phyloP scores from a whole-genome alignment of 2,113 vertebrate genomes.

The Halcyon malimbica region DNA sequence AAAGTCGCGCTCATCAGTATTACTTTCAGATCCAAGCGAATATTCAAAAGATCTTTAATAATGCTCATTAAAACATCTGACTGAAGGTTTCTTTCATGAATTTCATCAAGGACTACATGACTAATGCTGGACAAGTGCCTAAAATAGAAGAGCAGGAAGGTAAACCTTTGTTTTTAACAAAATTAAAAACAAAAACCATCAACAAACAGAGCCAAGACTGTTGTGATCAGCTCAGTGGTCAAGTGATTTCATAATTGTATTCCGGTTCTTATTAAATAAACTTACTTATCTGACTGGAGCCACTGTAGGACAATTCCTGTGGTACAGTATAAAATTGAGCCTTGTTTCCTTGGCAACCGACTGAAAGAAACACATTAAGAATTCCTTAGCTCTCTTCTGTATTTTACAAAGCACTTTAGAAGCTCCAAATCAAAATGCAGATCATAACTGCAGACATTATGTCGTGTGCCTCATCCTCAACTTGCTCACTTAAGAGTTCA shows the following conservation, averaged over 20 bases:
- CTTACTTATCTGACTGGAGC: slow-evolving; percentile 97
- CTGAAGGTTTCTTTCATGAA: slow-evolving; percentile 96
- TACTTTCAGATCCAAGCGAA: slow-evolving; percentile 87
- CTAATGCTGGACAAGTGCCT: slow-evolving; percentile 89
- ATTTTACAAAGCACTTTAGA: not conserved
- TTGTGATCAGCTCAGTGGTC: not conserved
- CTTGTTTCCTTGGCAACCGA: slow-evolving; percentile 95
- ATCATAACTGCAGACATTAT: not conserved
- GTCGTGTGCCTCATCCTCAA: not conserved
- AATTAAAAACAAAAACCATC: not conserved
- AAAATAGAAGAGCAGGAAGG: not conserved
- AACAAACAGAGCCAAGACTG: not conserved
- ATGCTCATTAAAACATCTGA: slow-evolving; percentile 94
- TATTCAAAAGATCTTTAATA: slow-evolving; percentile 86
- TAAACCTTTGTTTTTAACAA: not conserved
- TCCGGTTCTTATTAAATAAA: slow-evolving; percentile 21
- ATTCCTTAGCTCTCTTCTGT: slow-evolving; percentile 21
- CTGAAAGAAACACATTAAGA: slow-evolving; percentile 72
- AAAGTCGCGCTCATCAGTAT: slow-evolving; percentile 97
- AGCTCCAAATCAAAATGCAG: not conserved
- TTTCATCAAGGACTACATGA: slow-evolving; percentile 94
- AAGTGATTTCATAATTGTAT: not conserved
- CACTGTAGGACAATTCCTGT: slow-evolving; percentile 98
- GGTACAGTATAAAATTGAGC: slow-evolving; percentile 95
- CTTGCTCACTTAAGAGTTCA: not conserved